phyloP scores from a whole-genome alignment of 2,797 vertebrate genomes.

The Vireo griseus region DNA sequence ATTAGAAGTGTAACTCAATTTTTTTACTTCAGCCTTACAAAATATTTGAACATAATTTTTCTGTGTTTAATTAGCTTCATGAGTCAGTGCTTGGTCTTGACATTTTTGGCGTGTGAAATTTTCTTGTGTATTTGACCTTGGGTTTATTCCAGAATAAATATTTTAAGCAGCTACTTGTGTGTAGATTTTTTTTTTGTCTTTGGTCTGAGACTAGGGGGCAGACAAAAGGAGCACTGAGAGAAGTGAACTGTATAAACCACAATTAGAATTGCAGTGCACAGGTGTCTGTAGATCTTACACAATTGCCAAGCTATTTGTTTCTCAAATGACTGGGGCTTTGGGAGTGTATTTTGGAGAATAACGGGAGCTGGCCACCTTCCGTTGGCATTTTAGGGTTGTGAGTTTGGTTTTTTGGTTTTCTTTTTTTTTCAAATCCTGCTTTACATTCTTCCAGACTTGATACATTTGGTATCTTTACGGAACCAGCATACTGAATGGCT shows the following conservation, averaged over 20 bases:
- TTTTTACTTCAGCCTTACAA: not conserved
- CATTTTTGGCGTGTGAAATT: not conserved
- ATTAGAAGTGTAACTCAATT: not conserved
- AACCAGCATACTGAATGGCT: not conserved
- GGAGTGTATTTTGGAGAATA: constrained; percentile 31
- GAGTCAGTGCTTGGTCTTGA: not conserved
- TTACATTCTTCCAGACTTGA: constrained; percentile 3
- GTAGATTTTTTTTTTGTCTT: constrained; percentile 2
- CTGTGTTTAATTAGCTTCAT: constrained; percentile 32
- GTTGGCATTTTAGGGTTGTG: not conserved
- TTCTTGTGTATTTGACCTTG: constrained; percentile 31
- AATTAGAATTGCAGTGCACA: constrained; percentile 57
- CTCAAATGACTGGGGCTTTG: constrained; percentile 42
- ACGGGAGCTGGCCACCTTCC: constrained; percentile 28
- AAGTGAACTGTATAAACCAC: constrained; percentile 61
- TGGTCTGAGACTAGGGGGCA: constrained; percentile 25
- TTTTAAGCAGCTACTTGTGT: constrained; percentile 39
- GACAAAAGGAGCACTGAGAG: constrained; percentile 29
- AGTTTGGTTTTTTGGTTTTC: not conserved
- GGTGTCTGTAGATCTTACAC: constrained; percentile 45
- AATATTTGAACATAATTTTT: not conserved
- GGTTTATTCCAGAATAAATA: constrained; percentile 48
- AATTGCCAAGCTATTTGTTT: constrained; percentile 64
- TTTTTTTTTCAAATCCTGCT: not conserved
- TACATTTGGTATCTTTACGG: not conserved